These are phyloP conservation scores for Neoscelio sp. DNA, from an alignment of 2,888 invertebrate species.

Conservation along the genomic window DNA sequence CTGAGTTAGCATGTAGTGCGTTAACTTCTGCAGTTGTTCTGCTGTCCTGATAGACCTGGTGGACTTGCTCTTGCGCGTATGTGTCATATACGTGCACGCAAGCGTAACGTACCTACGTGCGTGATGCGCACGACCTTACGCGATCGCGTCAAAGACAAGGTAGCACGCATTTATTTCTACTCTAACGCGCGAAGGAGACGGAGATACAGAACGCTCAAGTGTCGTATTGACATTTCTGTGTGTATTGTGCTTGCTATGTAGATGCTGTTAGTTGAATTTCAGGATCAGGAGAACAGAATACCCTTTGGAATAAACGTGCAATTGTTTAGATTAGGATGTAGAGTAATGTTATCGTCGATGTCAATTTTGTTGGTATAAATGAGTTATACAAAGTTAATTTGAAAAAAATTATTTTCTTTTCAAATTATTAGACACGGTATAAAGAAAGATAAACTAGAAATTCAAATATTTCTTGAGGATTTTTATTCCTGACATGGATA, in stretches of 20 bases:
- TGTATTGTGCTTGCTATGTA: slow-evolving; percentile 50
- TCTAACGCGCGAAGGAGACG: slow-evolving; percentile 38
- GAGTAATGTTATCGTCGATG: slow-evolving; percentile 14
- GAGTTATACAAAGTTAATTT: too few relatives aligned
- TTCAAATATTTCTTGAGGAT: too few relatives aligned
- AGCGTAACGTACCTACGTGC: slow-evolving; percentile 59
- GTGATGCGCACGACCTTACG: slow-evolving; percentile 61
- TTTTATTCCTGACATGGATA: too few relatives aligned
- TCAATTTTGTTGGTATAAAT: background rate
- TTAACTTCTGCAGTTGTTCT: slow-evolving; percentile 57
- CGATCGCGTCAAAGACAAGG: slow-evolving; percentile 57
- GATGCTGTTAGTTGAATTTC: slow-evolving; percentile 54
- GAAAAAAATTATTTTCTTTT: too few relatives aligned
- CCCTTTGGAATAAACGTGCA: slow-evolving; percentile 1
- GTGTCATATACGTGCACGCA: slow-evolving; percentile 66
- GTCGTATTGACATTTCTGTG: slow-evolving; percentile 57
- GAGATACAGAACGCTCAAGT: slow-evolving; percentile 25
- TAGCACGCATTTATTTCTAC: slow-evolving; percentile 51
- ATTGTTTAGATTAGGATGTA: slow-evolving; percentile 33
- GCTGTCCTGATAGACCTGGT: slow-evolving; percentile 59
- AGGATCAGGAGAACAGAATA: slow-evolving; percentile 60
- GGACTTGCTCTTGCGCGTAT: slow-evolving; percentile 69
- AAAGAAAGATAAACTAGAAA: too few relatives aligned
- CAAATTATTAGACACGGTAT: too few relatives aligned
- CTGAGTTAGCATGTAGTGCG: slow-evolving; percentile 41